phyloP scores from a whole-genome alignment of 1,140 invertebrate genomes.

The Metopolophium dirhodum region DNA sequence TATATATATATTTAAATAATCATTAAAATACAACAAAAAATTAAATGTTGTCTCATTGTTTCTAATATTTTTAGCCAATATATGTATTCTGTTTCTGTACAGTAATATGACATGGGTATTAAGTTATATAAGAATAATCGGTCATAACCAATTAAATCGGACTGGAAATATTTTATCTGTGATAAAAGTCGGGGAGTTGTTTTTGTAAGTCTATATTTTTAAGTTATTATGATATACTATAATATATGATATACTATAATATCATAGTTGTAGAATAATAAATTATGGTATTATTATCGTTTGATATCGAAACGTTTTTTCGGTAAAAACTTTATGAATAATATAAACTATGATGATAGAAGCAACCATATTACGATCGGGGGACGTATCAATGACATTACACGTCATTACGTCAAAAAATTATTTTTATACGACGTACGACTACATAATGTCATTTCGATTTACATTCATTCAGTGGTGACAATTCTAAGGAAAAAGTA shows the following conservation, averaged over 20 bases:
- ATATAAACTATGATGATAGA: not conserved
- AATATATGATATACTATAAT: not conserved
- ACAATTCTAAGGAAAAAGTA: not conserved
- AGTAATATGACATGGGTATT: not conserved
- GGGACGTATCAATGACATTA: not conserved
- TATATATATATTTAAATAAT: not conserved
- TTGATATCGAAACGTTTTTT: not conserved
- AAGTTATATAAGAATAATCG: not conserved
- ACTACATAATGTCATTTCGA: not conserved
- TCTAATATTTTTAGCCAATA: not conserved
- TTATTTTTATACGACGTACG: not conserved
- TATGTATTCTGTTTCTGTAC: not conserved
- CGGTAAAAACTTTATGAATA: not conserved
- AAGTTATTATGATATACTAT: not conserved
- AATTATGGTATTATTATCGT: not conserved
- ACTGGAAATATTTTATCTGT: not conserved
- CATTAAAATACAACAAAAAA: not conserved
- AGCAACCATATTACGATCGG: not conserved
- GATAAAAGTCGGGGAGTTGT: not conserved
- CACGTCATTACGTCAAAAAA: not conserved
- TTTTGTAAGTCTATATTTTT: not conserved
- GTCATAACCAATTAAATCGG: not conserved
- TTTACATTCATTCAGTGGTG: too few species aligned
- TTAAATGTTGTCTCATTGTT: not conserved
- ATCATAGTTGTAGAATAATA: not conserved